Evolutionary conservation across 2,888 invertebrate genomes (phyloP), one percentile per base, ranked within the genome.

Genomic region (Polylopha cassiicola): DNA sequence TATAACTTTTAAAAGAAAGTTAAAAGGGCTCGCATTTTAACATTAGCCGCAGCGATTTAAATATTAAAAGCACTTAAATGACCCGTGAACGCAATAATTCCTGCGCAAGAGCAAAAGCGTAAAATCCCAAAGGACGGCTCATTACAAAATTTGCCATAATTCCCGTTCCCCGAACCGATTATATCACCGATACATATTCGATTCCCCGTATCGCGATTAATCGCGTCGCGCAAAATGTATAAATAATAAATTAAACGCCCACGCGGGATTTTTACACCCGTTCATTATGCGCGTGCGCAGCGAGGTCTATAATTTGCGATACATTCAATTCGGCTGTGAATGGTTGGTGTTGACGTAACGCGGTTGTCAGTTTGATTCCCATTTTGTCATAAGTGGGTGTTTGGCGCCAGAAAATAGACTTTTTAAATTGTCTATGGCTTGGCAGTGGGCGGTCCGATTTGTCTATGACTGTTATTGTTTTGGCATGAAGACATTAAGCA

Each of bases 261-360:
- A n/a, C n/a, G n/a, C n/a, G 13, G 11, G 13, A 18, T 28, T 37
- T 34, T 32, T 39, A 37, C 36, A 33, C 39, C 39, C 37, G 31
- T 23, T 33, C 14, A 39, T 43, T 49, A 38, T 27, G 45, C 44
- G 30, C 28, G 29, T 16, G 37, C 37, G 27, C 31, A n/a, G n/a
- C n/a, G n/a, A 29, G 29, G 43, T 46, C 48, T 56, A 55, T 57
- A 58, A 62, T 61, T 60, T 58, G 50, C 50, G 50, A 44, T 50
- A 47, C 51, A 52, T 55, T 55, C 51, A 53, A 49, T 44, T 47
- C 39, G 37, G 43, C 39, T 46, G 48, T 57, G 57, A 58, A 56
- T 57, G 54, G 54, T 37, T 33, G 42, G 26, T 34, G 39, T 43
- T 53, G 54, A 54, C 51, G 50, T 53, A 55, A 59, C 53, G 39